A percentile compares a stretch with the other conserved stretches of the same genome.
Evolutionary conservation across 2,797 vertebrate genomes (phyloP).

Genomic region (Diglossa cyanea): DNA sequence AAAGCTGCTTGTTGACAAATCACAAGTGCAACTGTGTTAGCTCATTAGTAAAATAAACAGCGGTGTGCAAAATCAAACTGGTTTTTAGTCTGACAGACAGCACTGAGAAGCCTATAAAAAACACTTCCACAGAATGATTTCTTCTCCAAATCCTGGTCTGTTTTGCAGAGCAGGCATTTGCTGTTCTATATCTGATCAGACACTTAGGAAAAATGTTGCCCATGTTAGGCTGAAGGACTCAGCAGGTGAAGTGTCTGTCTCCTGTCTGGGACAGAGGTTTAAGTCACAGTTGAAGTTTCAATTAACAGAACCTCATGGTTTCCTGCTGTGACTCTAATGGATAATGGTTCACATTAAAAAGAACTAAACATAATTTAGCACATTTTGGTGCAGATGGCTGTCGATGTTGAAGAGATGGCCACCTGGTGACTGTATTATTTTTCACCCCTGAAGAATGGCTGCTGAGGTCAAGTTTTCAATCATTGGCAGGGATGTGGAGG

Average conservation of each 20-base stretch:
- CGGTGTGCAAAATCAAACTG: neutral
- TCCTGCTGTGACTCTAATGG: slow-evolving; percentile 54
- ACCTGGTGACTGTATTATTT: slow-evolving; percentile 65
- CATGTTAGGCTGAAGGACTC: neutral
- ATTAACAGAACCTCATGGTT: slow-evolving; percentile 50
- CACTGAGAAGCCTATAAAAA: neutral
- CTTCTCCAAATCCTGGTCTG: neutral
- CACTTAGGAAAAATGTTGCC: neutral
- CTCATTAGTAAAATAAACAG: neutral
- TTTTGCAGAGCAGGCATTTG: neutral
- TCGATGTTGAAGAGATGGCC: slow-evolving; percentile 50
- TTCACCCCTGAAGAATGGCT: slow-evolving; percentile 57
- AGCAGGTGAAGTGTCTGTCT: slow-evolving; percentile 33
- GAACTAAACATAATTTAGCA: slow-evolving; percentile 66
- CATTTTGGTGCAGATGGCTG: slow-evolving; percentile 55
- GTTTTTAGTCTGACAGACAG: neutral
- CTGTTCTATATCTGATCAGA: neutral
- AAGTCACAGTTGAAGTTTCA: slow-evolving; percentile 55
- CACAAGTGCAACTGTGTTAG: neutral
- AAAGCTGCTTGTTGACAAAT: neutral
- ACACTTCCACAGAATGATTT: neutral
- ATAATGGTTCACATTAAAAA: slow-evolving; percentile 62
- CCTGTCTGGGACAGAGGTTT: slow-evolving; percentile 33
- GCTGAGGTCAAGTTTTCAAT: slow-evolving; percentile 63
- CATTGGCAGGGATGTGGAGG: slow-evolving; percentile 23